Base-by-base conservation (phyloP, 64 coral and sea anemone species). In the Pocillopora verrucosa region DNA sequence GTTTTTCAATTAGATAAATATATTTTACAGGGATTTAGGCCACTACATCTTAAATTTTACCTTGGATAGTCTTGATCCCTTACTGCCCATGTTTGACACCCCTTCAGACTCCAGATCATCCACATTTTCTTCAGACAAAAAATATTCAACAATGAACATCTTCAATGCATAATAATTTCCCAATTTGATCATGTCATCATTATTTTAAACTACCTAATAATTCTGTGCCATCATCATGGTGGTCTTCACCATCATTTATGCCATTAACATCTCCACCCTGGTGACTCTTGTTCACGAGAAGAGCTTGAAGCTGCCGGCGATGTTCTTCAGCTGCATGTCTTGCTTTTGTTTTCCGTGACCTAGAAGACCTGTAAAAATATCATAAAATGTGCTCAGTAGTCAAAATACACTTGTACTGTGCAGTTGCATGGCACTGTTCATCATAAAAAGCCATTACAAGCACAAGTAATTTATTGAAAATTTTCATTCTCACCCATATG, bases 281-380 rank as follows among this genome's bases (percentile, higher is more conserved):
- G 20, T 78, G 70, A 67, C 76, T 76, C 25, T 77, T 93, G 73
- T 67, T 93, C 69, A 89, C 60, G 26, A 93, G 76, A 37, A 93
- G 25, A 3, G 79, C 72, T 61, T 89, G 87, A 4, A 93, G 87
- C 38, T 93, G 79, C 22, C 92, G 92, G 1, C 92, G 87, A 89
- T 93, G 92, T 36, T 93, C 92, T 45, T 93, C 92, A 2, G 92
- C 87, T 22, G 92, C 92, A 93, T 89, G 82, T 12, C 88, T 80
- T 6, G 92, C 86, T 12, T 93, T 93, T 78, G 35, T 63, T 56
- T 85, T 85, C 13, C 82, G 63, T 56, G 82, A 85, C 25, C 63
- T 72, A 57, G 17, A 38, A 41, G 82, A 85, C 36, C 82, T 85
- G 13, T 0, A 25, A 16, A 10, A 69, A 22, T 12, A 34, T 36